These are phyloP conservation scores for Copsychus sechellarum DNA, from an alignment of 2,113 vertebrate species.

Conservation along the genomic window DNA sequence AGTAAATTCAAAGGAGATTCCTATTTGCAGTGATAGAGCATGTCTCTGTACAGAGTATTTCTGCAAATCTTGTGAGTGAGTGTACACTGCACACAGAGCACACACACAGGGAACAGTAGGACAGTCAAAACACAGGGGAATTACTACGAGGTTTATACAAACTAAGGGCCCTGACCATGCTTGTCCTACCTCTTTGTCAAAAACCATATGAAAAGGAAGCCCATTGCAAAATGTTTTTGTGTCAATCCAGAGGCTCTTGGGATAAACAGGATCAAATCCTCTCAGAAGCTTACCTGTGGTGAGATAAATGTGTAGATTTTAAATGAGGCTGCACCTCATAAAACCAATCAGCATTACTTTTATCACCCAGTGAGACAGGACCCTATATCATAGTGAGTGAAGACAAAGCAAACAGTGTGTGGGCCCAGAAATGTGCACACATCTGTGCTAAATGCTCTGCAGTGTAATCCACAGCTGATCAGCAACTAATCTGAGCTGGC, in stretches of 20 bases:
- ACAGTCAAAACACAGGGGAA: neutral
- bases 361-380: neutral
- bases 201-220: constrained; percentile 83
- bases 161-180: neutral
- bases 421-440: neutral
- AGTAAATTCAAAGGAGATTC: neutral
- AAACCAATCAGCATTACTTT: neutral
- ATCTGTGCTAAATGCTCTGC: neutral
- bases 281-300: constrained; percentile 73
- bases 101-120: accelerated
- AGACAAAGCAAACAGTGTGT: neutral
- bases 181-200: constrained; percentile 79
- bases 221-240: constrained; percentile 79
- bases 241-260: constrained; percentile 78
- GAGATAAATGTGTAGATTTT: neutral
- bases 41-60: neutral
- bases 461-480: neutral
- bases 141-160: neutral
- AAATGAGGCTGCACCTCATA: neutral
- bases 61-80: neutral
- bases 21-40: neutral
- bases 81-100: neutral
- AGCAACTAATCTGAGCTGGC: neutral
- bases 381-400: neutral
- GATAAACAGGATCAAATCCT: constrained; percentile 78